Evolutionary conservation across 2,888 invertebrate genomes (phyloP).

Genomic region (Gisinianus flammeolus): DNA sequence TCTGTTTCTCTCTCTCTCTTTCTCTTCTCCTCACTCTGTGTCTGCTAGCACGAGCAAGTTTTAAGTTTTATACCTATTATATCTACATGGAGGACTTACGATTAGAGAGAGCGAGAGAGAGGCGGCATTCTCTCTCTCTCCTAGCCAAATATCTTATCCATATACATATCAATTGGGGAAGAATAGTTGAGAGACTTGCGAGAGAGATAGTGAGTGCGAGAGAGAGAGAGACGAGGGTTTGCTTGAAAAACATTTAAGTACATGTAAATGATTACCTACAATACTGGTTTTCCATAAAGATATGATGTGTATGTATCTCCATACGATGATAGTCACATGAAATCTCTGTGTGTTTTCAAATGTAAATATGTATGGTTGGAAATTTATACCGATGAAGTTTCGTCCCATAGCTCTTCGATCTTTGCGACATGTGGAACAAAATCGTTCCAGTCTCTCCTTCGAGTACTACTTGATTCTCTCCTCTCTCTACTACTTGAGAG

Average conservation of each 20-base stretch:
- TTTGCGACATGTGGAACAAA: conserved; percentile 26
- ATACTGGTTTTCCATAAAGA: conserved; percentile 19
- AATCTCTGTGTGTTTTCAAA: neutral
- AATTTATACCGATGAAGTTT: neutral
- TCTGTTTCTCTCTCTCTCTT: neutral
- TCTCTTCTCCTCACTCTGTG: neutral
- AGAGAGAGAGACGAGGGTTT: neutral
- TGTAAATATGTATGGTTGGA: neutral
- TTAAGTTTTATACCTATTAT: conserved; percentile 3
- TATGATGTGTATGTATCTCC: neutral
- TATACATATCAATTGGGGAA: conserved; percentile 11
- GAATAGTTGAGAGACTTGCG: neutral
- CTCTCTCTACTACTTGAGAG: no score
- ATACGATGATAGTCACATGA: neutral
- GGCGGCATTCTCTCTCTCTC: no score
- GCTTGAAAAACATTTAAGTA: conserved; percentile 10
- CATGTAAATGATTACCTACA: conserved; percentile 23
- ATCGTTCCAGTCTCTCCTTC: no score
- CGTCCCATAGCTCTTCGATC: conserved; percentile 24
- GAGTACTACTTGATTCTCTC: no score
- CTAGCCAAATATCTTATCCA: conserved; percentile 12
- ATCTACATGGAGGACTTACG: neutral
- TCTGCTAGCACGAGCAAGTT: conserved; percentile 17
- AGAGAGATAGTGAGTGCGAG: no score
- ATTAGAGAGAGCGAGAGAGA: no score